A percentile compares a stretch with the other conserved stretches of the same genome.
phyloP scores from a whole-genome alignment of 2,113 vertebrate genomes.

The Lanius collurio region DNA sequence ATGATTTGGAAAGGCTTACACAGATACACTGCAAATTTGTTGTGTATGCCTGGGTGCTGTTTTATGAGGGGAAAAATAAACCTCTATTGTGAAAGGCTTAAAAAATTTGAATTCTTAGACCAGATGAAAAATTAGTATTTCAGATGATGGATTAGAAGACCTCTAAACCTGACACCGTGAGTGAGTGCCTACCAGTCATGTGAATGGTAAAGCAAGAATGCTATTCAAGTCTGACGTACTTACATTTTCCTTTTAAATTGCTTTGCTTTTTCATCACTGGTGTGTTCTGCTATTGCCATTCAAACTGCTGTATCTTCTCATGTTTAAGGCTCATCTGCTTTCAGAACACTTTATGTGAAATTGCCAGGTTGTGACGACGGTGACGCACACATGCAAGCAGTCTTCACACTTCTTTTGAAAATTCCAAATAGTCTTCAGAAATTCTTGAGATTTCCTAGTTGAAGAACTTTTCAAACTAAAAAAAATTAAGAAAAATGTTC shows the following conservation, averaged over 20 bases:
- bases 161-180: neutral
- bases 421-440: slow-evolving; percentile 41
- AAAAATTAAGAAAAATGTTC: neutral
- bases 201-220: neutral
- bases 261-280: neutral
- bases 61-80: neutral
- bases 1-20: neutral
- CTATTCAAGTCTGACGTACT: neutral
- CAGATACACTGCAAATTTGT: neutral
- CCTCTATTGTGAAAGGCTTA: neutral
- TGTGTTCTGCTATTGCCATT: neutral
- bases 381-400: neutral
- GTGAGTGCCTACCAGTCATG: neutral
- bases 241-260: neutral
- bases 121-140: neutral
- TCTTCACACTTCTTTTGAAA: neutral
- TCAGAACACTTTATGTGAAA: neutral
- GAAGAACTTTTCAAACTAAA: slow-evolving; percentile 36
- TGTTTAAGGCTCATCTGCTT: slow-evolving; percentile 24
- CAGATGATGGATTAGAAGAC: neutral
- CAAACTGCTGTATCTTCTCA: neutral
- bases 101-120: neutral
- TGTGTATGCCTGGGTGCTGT: slow-evolving; percentile 22
- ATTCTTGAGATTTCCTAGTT: slow-evolving; percentile 26
- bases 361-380: neutral